A percentile compares a stretch with the other conserved stretches of the same genome.
phyloP scores from a whole-genome alignment of 2,888 invertebrate species.

The Cyaniris semiargus region DNA sequence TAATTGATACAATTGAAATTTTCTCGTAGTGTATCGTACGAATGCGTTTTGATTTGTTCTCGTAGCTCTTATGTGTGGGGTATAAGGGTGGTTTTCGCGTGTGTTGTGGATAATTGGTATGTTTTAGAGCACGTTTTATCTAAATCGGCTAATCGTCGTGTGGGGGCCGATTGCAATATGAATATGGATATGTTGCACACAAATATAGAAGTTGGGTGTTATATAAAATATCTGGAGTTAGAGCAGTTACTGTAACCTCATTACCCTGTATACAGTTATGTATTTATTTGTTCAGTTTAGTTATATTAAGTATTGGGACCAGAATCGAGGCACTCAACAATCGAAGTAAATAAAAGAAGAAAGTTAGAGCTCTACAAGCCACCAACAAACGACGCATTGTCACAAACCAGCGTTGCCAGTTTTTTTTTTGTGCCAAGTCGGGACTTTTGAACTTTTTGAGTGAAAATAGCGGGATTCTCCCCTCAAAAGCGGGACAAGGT shows the following conservation, averaged over 20 bases:
- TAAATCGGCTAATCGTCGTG: constrained; percentile 69
- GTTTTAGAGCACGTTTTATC: constrained; percentile 57
- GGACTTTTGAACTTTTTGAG: too few species aligned
- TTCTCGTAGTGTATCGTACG: constrained; percentile 57
- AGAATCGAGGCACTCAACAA: too few species aligned
- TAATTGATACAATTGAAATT: constrained; percentile 57
- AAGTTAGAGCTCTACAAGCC: too few species aligned
- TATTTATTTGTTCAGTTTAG: too few species aligned
- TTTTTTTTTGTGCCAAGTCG: too few species aligned
- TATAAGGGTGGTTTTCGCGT: constrained; percentile 34
- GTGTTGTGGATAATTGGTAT: constrained; percentile 40
- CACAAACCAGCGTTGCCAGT: too few species aligned
- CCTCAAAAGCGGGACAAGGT: too few species aligned
- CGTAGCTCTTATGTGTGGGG: constrained; percentile 35
- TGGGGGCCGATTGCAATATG: constrained; percentile 66
- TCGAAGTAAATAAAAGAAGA: too few species aligned
- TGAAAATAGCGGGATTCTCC: too few species aligned
- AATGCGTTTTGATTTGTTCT: constrained; percentile 27
- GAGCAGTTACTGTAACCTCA: background rate
- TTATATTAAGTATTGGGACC: too few species aligned
- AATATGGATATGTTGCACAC: constrained; percentile 54
- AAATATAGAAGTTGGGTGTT: background rate
- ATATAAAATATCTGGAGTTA: background rate
- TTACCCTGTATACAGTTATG: background rate
- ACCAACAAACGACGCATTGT: too few species aligned